Base-by-base conservation (phyloP, 2,888 invertebrate species). In the Lasioglossum malachurum region DNA sequence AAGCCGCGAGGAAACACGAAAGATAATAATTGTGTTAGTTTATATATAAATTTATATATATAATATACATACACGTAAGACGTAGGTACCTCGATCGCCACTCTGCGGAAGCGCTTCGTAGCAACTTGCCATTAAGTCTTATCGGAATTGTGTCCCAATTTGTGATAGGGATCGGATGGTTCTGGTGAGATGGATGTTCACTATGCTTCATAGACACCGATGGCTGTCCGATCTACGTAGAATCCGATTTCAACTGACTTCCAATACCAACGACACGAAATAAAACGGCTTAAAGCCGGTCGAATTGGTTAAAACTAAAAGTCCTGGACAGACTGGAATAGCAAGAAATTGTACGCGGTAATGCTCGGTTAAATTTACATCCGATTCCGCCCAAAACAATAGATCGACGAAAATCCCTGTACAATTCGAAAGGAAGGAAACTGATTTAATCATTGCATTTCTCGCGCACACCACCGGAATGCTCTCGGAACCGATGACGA, bases 81-180 rank as follows among this genome's bases (percentile, higher is more conserved):
- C 23, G 71, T 60, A 41, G 57, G 83, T 35, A 64, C 38, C 73
- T 23, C 72, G 72, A 64, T 53, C 46, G 84, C 57, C 84, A 79
- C 80, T 84, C n/a, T 67, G 75, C 73, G 84, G 84, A 72, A 84
- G 57, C 80, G 80, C 84, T 80, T 80, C 80, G 80, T 76, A 84
- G 80, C 84, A 80, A 75, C 84, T 85, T 84, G 84, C 84, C 85
- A 76, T 85, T 84, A 84, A 80, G 75, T 84, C 75, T 85, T 76
- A 67, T 80, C 85, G 84, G 84, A 84, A 84, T 79, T 73, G 75
- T 80, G 84, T 85, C 84, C 72, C 84, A 64, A 80, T 84, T 84
- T 80, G 85, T 85, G 85, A 85, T 84, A 85, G 38, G 46, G 76
- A 80, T 84, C 84, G 85, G 49, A 27, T 12, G 49, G 79, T 71